Base-by-base conservation (phyloP, 64 coral and sea anemone species). In the Montipora cactus region DNA sequence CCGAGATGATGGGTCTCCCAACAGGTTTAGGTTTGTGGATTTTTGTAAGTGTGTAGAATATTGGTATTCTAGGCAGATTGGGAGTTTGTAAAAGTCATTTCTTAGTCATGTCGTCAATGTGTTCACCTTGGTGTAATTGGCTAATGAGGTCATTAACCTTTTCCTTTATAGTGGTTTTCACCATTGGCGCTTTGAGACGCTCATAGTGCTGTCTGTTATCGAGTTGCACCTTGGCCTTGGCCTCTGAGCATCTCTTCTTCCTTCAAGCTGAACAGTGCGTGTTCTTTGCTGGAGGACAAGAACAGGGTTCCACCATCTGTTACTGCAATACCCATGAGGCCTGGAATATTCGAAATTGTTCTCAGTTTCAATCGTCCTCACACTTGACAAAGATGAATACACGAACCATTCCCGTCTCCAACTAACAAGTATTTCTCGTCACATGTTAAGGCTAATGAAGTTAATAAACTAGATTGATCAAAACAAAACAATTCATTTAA, bases 341-440 rank as follows among this genome's bases (percentile, higher is more conserved):
- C 77, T 80, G 84, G 86, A 89, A 94, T 79, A 94, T 89, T 81
- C n/a, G 77, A 80, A 81, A 94, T 89, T 80, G 77, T 79, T 82
- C 86, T 87, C 28, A 81, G 3, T 55, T 81, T 81, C 45, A 80
- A 37, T 91, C 77, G 18, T 78, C 51, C 59, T 68, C 84, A 3
- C 3, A 80, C 11, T 80, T 94, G 74, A 49, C 79, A 92, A 28
- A 81, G 13, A 74, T 89, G 87, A 73, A 28, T 11, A 89, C 7
- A 45, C 37, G 70, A 61, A 8, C 75, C 75, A 78, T 74, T 78
- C 9, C 75, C 49, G 73, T 64, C 87, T 58, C 59, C 83, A 64
- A 72, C 58, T 45, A 89, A 48, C 49, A 77, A 0, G 75, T 66
- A 19, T 58, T 89, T 74, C 70, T 64, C 28, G 75, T 78, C 87